Evolutionary conservation across 1,140 invertebrate genomes (phyloP).

Genomic region (Tribolium castaneum): DNA sequence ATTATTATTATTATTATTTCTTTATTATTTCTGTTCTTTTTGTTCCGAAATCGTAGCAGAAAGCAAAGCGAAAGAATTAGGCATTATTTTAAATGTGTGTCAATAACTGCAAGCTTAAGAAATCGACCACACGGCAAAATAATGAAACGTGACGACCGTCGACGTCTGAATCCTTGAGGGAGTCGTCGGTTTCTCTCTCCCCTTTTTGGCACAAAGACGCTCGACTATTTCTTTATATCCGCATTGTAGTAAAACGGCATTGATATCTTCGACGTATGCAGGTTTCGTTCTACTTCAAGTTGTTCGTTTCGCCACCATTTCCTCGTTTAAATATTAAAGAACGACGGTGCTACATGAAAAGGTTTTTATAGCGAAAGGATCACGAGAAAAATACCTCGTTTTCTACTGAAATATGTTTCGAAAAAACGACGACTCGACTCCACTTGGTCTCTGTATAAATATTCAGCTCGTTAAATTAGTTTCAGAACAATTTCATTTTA

Average conservation of each 20-base stretch:
- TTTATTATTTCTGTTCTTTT: too few species aligned
- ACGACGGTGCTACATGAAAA: slow-evolving; percentile 4
- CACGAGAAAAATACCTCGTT: too few species aligned
- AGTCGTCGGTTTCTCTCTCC: slow-evolving; percentile 5
- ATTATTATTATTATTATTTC: too few species aligned
- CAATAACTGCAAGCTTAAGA: too few species aligned
- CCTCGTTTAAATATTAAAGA: slow-evolving; percentile 12
- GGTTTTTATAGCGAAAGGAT: not conserved
- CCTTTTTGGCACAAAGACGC: not conserved
- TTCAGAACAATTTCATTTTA: too few species aligned
- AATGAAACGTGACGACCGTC: slow-evolving; percentile 30
- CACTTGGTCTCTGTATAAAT: too few species aligned
- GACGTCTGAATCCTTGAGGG: slow-evolving; percentile 18
- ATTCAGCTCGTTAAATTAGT: too few species aligned
- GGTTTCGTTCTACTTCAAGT: not conserved
- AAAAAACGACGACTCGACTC: too few species aligned
- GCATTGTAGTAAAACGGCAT: slow-evolving; percentile 2
- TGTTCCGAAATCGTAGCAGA: too few species aligned
- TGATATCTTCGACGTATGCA: slow-evolving; percentile 18
- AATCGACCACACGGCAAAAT: slow-evolving; percentile 13
- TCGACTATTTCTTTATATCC: slow-evolving; percentile 31
- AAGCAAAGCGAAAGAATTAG: too few species aligned
- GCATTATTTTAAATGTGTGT: too few species aligned
- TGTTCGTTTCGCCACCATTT: not conserved
- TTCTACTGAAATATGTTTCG: too few species aligned